Percentiles rank a stretch among this genome's conserved stretches.
Evolutionary conservation across 2,797 vertebrate genomes (phyloP).

Genomic region (Pseudomugil tenellus): DNA sequence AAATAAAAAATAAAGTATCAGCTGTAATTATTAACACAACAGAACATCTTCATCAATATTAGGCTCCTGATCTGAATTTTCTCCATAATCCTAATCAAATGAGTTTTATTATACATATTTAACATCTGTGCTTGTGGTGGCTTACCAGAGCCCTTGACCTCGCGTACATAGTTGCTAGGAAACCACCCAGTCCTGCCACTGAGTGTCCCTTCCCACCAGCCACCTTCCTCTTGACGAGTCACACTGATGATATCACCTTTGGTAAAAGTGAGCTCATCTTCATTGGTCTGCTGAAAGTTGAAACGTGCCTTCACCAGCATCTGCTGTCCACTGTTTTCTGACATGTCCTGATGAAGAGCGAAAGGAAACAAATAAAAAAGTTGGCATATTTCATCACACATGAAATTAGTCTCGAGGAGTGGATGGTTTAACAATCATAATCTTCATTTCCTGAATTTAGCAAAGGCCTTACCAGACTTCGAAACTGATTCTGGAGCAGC

Average conservation of each 20-base stretch:
- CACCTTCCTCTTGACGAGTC: conserved; percentile 95
- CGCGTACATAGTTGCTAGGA: conserved; percentile 97
- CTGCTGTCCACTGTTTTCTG: conserved; percentile 92
- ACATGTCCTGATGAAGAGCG: conserved; percentile 90
- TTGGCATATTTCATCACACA: background rate
- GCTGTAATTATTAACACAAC: background rate
- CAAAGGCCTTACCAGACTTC: conserved; percentile 90
- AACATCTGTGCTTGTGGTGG: conserved; percentile 28
- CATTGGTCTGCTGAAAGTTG: conserved; percentile 97
- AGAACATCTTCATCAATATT: background rate
- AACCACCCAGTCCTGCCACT: conserved; percentile 96
- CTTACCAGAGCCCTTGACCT: conserved; percentile 95
- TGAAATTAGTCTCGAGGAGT: background rate
- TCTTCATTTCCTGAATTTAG: background rate
- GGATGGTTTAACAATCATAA: background rate
- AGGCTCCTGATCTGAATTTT: background rate
- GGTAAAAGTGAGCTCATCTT: conserved; percentile 95
- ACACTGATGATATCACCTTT: conserved; percentile 97
- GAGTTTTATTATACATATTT: conserved; percentile 1
- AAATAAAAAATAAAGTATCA: background rate
- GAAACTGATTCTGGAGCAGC: conserved; percentile 93
- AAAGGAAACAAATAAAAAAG: background rate
- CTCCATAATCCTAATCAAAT: background rate
- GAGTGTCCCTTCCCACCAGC: conserved; percentile 96
- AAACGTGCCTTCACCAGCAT: conserved; percentile 95